These are phyloP conservation scores for Meliscaeva auricollis DNA, from an alignment of 2,888 invertebrate genomes.

Conservation along the genomic window DNA sequence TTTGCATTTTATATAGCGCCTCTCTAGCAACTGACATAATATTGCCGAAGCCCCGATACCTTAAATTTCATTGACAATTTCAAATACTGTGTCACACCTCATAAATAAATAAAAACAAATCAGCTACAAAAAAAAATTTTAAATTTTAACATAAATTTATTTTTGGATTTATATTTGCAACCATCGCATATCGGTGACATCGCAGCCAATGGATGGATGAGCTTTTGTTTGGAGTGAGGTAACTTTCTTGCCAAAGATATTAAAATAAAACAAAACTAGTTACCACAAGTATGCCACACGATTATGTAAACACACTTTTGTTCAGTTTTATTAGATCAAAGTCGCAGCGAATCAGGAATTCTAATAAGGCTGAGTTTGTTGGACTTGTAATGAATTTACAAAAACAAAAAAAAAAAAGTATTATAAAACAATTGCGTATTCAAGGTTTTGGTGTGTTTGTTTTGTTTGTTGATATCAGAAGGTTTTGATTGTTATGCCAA, in stretches of 20 bases:
- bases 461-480: constrained; percentile 4
- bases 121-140: not conserved
- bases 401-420: constrained; percentile 21
- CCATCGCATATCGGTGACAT: no score
- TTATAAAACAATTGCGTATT: constrained; percentile 45
- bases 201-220: not conserved
- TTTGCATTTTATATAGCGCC: constrained; percentile 11
- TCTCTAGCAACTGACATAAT: constrained; percentile 20
- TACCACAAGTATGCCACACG: constrained; percentile 50
- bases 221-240: constrained; percentile 29
- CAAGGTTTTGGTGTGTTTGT: constrained; percentile 26
- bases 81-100: constrained; percentile 39
- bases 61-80: constrained; percentile 53
- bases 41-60: constrained; percentile 1
- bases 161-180: constrained; percentile 29
- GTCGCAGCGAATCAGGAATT: constrained; percentile 63
- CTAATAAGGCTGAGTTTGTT: constrained; percentile 42
- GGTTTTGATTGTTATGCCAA: constrained; percentile 41
- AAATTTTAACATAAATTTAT: constrained; percentile 27
- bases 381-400: constrained; percentile 23
- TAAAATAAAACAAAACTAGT: constrained; percentile 29
- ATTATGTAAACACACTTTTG: constrained; percentile 58
- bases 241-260: constrained; percentile 65
- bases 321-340: constrained; percentile 65
- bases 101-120: constrained; percentile 62